Percentiles rank a stretch among this genome's conserved stretches.
Evolutionary conservation across 2,113 vertebrate genomes (phyloP).

Genomic region (Zapornia atra): DNA sequence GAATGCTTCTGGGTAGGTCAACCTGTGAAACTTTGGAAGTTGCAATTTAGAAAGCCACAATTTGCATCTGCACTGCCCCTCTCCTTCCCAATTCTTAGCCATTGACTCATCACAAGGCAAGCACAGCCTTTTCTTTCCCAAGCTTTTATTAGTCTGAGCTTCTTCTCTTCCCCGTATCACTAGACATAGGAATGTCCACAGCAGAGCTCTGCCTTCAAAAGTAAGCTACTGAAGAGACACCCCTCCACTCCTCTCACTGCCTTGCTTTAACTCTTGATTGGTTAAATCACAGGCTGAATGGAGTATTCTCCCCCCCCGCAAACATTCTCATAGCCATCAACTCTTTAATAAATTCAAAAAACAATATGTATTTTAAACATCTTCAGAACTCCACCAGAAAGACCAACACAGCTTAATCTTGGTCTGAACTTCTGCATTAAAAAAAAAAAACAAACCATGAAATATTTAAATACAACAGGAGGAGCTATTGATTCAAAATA

Average conservation of each 20-base stretch:
- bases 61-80: neutral
- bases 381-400: neutral
- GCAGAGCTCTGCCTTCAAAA: neutral
- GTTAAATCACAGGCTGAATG: neutral
- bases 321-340: neutral
- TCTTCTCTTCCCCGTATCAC: neutral
- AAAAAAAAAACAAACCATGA: neutral
- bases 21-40: neutral
- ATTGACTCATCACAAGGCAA: neutral
- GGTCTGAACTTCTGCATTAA: neutral
- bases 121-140: neutral
- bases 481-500: neutral
- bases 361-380: neutral
- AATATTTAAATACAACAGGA: neutral
- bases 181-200: neutral
- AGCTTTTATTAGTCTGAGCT: neutral
- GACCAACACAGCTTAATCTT: neutral
- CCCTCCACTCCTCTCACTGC: neutral
- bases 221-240: neutral
- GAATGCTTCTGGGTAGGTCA: neutral
- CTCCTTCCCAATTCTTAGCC: rapidly evolving
- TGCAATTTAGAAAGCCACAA: neutral
- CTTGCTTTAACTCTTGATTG: neutral
- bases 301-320: neutral
- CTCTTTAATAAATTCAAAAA: neutral